Base-by-base conservation (phyloP, 2,113 vertebrate genomes). In the Rhineura floridana region DNA sequence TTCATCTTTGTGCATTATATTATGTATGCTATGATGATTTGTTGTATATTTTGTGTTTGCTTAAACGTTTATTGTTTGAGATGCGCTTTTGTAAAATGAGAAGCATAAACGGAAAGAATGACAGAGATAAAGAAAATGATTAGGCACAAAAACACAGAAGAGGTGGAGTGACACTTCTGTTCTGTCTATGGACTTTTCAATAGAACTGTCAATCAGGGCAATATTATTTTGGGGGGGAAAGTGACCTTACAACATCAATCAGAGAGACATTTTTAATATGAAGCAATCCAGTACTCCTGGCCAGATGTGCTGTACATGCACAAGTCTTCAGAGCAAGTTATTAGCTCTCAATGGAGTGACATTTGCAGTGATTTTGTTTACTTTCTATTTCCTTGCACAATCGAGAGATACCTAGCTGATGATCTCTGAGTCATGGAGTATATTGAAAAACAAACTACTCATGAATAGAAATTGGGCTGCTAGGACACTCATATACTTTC, bases 351-450 rank as follows among this genome's bases (percentile, higher is more conserved):
- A 28, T 72, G 36, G 78, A 81, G 50, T 81, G 86, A 81, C 86
- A 87, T 87, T 87, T 81, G n/a, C 48, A n/a, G 50, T 46, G 65
- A 59, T 87, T 65, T 36, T 72, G 85, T 72, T 87, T 87, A 77
- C 86, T 81, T 87, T 81, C 86, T 87, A 81, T 87, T 81, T 87
- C 77, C 78, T 72, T 81, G 86, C 78, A 81, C 85, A 87, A 72
- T 59, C 28, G 65, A 81, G 67, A 81, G 65, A 80, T 72, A 50
- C 62, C 65, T 72, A 72, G 78, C 48, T 81, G 48, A 81, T 81
- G 65, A 87, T 81, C 28, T 70, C 65, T 33, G 48, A 81, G 67
- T 72, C 25, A 30, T 44, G 77, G 78, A 52, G 86, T 59, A 46
- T 81, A 81, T 62, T 87, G 78, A 81, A 81, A 65, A 87, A 87